Percentiles rank a stretch among this genome's conserved stretches.
Evolutionary conservation across 1,140 invertebrate species (phyloP).

Genomic region (Pseudomyrmex pallidus): DNA sequence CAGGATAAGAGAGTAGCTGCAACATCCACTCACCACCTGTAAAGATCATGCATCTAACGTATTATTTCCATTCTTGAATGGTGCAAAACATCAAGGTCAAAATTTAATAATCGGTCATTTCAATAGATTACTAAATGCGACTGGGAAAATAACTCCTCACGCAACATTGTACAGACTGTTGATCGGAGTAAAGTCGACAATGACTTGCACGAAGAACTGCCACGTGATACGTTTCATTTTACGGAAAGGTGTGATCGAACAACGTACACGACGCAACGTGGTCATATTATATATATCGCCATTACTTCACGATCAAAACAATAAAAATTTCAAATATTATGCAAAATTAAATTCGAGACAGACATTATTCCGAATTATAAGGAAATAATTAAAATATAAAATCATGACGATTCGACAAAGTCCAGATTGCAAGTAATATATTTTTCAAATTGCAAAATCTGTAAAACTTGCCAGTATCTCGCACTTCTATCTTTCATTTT

Average conservation of each 20-base stretch:
- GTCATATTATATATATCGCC: not conserved
- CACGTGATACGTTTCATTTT: constrained; percentile 42
- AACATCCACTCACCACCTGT: constrained; percentile 42
- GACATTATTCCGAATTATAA: no score
- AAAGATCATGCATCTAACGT: constrained; percentile 36
- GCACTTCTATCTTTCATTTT: not conserved
- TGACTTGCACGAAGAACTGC: constrained; percentile 34
- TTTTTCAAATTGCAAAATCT: not conserved
- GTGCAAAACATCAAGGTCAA: constrained; percentile 53
- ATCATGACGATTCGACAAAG: not conserved
- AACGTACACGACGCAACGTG: not conserved
- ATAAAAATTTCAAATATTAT: not conserved
- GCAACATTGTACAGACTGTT: constrained; percentile 49
- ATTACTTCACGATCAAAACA: not conserved
- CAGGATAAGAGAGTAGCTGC: constrained; percentile 27
- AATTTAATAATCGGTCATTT: constrained; percentile 66
- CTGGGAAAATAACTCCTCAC: constrained; percentile 47
- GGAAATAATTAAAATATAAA: not conserved
- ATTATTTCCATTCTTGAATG: constrained; percentile 54
- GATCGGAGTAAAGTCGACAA: constrained; percentile 27
- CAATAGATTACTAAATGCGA: constrained; percentile 65
- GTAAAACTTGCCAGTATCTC: not conserved
- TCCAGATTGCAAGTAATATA: not conserved
- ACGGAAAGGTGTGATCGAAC: not conserved
- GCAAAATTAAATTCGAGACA: not conserved